phyloP scores from a whole-genome alignment of 2,888 invertebrate species.

The Melanostoma mellinum region DNA sequence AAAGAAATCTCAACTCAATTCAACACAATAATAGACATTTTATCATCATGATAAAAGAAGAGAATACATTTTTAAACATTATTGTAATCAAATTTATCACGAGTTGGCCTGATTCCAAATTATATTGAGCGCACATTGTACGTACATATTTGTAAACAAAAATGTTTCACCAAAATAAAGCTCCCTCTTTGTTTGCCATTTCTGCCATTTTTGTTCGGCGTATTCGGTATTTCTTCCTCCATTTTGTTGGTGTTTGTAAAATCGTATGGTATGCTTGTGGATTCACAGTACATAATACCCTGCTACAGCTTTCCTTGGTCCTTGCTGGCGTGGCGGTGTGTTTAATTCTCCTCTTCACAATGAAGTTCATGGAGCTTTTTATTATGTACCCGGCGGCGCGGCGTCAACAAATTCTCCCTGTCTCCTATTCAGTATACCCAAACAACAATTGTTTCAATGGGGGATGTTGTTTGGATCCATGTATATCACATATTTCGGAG shows the following conservation, averaged over 20 bases:
- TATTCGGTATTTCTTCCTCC: constrained; percentile 26
- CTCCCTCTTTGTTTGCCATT: constrained; percentile 59
- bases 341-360: constrained; percentile 66
- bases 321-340: constrained; percentile 39
- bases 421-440: constrained; percentile 4
- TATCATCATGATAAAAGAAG: no score
- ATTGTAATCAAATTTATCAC: no score
- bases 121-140: no score
- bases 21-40: no score
- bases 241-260: constrained; percentile 38
- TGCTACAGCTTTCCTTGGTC: constrained; percentile 14
- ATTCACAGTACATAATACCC: constrained; percentile 57
- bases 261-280: constrained; percentile 39
- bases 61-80: no score
- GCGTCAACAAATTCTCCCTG: constrained; percentile 55
- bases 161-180: constrained; percentile 39
- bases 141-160: constrained; percentile 56
- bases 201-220: constrained; percentile 17
- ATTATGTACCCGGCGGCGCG: constrained; percentile 63
- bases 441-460: constrained; percentile 52
- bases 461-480: constrained; percentile 24
- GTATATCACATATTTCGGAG: constrained; percentile 36
- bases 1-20: no score
- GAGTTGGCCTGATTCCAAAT: no score
- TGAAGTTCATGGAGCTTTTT: constrained; percentile 70